Conservation (phyloP, 2,113 vertebrate genomes). For the Lynx canadensis region DNA sequence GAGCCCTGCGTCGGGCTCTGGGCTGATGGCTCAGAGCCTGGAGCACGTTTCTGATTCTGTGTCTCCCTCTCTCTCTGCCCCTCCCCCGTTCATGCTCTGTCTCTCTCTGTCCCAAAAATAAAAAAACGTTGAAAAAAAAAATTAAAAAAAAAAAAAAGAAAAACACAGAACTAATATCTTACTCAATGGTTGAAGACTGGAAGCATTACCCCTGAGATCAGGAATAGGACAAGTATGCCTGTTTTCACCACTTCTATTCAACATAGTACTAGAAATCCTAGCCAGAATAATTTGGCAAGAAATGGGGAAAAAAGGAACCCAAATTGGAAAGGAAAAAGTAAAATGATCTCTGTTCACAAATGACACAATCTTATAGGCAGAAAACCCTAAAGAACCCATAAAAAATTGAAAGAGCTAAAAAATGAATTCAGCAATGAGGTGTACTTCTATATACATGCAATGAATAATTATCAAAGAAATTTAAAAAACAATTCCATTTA, state of each 20-base stretch:
- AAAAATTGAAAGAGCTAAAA: slow-evolving; percentile 8
- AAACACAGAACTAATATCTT: not conserved
- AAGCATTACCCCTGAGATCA: not conserved
- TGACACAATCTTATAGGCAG: not conserved
- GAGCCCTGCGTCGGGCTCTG: too few species aligned
- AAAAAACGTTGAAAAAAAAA: too few species aligned
- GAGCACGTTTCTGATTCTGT: too few species aligned
- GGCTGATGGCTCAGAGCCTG: too few species aligned
- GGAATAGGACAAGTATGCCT: not conserved
- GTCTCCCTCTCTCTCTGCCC: too few species aligned
- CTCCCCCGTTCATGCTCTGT: too few species aligned
- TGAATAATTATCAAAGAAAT: not conserved
- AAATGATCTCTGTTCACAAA: not conserved
- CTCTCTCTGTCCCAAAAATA: too few species aligned
- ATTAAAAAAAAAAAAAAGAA: too few species aligned
- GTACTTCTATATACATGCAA: not conserved
- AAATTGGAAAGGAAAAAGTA: not conserved
- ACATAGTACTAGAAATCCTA: not conserved
- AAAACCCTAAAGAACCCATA: not conserved
- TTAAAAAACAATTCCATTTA: not conserved
- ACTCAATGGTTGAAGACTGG: not conserved
- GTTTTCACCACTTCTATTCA: not conserved
- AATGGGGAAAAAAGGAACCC: not conserved
- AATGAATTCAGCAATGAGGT: slow-evolving; percentile 18
- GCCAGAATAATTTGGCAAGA: slow-evolving; percentile 12